Evolutionary conservation across 2,113 vertebrate genomes (phyloP), one percentile per base, ranked within the genome.

Genomic region (Addax nasomaculatus): DNA sequence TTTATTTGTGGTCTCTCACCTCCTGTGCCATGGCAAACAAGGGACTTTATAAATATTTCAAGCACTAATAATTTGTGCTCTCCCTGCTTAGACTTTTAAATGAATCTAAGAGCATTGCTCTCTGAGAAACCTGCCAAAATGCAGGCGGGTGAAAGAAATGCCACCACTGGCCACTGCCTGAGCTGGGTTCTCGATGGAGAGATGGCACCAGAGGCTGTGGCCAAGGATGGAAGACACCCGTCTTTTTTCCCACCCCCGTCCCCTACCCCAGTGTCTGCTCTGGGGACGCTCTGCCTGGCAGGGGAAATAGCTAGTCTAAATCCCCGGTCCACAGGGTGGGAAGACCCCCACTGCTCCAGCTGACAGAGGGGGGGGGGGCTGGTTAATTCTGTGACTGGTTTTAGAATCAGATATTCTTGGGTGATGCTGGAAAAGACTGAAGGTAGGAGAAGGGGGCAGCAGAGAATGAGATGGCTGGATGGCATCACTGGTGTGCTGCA

Each of bases 11-110:
- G 94, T 94, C 89, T 80, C 51, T 90, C 97, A 58, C 95, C 78
- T 81, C 86, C 95, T 30, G 25, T 73, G 86, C 94, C 62, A 2
- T 15, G 29, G 96, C 96, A 98, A 97, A 97, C 94, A 97, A 95
- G 91, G 96, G 95, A 87, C 97, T 98, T 96, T 97, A 98, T 98
- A 97, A 97, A 98, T 97, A 98, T 95, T 97, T 97, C 98, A 97
- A 91, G 89, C 93, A 55, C 96, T 97, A 94, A 97, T 98, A 96
- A 98, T 97, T 97, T 97, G 98, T 97, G 96, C 89, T 51, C 83
- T 90, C 90, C 92, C 97, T 98, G 89, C 96, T 98, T 97, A 97
- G 96, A 98, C 98, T 98, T 97, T 95, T 97, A 98, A 97, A 98
- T 98, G 96, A 98, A 96, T 57, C 89, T 45, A 57, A 83, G 96